A percentile compares a stretch with the other conserved stretches of the same genome.
These are phyloP conservation scores for Leucopsar rothschildi DNA, from an alignment of 2,113 vertebrate species.

Conservation along the genomic window DNA sequence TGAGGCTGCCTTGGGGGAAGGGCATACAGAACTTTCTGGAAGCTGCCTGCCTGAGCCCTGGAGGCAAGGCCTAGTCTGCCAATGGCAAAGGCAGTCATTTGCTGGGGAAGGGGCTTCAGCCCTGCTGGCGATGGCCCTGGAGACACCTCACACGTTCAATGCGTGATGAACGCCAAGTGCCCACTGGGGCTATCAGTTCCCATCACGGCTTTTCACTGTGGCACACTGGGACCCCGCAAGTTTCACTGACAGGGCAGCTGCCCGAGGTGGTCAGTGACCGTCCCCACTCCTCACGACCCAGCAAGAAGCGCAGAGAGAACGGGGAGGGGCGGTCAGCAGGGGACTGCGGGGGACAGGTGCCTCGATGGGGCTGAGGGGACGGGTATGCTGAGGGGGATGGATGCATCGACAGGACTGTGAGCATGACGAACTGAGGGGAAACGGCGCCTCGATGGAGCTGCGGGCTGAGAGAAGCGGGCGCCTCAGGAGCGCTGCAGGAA, in stretches of 20 bases:
- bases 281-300: neutral
- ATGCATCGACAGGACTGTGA: neutral
- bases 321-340: fast-evolving
- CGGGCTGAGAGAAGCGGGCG: neutral
- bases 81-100: neutral
- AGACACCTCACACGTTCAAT: fast-evolving
- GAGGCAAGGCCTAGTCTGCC: fast-evolving
- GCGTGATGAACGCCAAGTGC: fast-evolving
- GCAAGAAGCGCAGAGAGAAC: neutral
- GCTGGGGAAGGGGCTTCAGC: neutral
- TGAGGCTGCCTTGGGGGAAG: neutral
- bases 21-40: neutral
- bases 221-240: neutral
- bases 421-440: neutral
- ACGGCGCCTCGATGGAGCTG: neutral
- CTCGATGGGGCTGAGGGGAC: neutral
- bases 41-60: fast-evolving
- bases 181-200: neutral
- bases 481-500: neutral
- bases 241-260: neutral
- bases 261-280: neutral
- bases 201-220: too few species aligned
- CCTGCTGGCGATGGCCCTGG: fast-evolving
- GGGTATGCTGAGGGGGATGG: too few species aligned
- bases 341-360: neutral